A percentile compares a stretch with the other conserved stretches of the same genome.
These are phyloP conservation scores for Ptychoptera contaminata DNA, from an alignment of 2,888 invertebrate species.

Conservation along the genomic window DNA sequence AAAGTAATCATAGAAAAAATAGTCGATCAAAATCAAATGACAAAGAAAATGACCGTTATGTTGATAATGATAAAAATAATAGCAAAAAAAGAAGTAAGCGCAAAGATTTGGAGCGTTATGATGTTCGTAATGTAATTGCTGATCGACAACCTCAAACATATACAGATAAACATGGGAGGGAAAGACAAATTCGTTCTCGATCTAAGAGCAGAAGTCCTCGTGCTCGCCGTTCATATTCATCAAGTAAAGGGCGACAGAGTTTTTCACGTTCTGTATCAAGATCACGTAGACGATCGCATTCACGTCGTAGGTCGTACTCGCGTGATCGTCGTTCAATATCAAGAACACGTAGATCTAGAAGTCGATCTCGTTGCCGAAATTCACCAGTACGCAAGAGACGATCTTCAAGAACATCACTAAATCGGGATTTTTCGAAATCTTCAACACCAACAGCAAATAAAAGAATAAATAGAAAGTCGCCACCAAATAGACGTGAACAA, in stretches of 20 bases:
- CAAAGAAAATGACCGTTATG: slow-evolving; percentile 21
- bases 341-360: slow-evolving; percentile 17
- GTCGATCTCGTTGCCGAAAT: slow-evolving; percentile 13
- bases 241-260: slow-evolving; percentile 13
- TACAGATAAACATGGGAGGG: slow-evolving; percentile 67
- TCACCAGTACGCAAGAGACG: slow-evolving; percentile 18
- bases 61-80: slow-evolving; percentile 10
- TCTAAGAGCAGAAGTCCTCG: slow-evolving; percentile 22
- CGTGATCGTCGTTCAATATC: slow-evolving; percentile 19
- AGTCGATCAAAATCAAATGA: slow-evolving; percentile 20
- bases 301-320: slow-evolving; percentile 6
- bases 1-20: slow-evolving; percentile 26
- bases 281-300: slow-evolving; percentile 7
- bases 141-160: slow-evolving; percentile 44
- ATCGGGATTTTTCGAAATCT: too few species aligned
- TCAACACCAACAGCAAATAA: too few species aligned
- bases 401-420: slow-evolving; percentile 19
- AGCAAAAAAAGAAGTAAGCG: slow-evolving; percentile 39
- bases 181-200: slow-evolving; percentile 37
- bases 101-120: slow-evolving; percentile 67
- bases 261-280: slow-evolving; percentile 7
- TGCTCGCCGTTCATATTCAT: slow-evolving; percentile 15
- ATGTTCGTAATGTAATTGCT: slow-evolving; percentile 62
- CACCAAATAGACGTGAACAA: too few species aligned
- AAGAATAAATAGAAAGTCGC: too few species aligned